Conservation (phyloP, 2,797 vertebrate genomes). For the Anniella stebbinsi region DNA sequence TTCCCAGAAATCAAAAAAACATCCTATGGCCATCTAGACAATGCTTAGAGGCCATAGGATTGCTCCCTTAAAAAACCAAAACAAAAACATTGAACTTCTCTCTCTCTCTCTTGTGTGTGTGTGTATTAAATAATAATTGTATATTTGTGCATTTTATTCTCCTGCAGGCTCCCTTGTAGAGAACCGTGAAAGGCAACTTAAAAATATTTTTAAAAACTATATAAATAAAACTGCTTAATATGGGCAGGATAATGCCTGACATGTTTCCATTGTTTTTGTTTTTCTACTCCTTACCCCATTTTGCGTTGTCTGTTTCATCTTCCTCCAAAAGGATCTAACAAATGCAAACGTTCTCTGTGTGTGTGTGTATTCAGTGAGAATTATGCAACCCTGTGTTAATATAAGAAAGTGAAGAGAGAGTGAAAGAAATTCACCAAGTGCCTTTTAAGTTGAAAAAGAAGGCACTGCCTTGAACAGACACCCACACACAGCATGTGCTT, state of each 20-base stretch:
- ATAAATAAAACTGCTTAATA: neutral
- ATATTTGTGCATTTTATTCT: no score
- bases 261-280: neutral
- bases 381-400: slow-evolving; percentile 4
- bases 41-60: no score
- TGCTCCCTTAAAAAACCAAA: no score
- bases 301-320: neutral
- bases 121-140: no score
- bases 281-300: neutral
- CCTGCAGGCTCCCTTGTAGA: no score
- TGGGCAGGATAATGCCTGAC: neutral
- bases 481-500: neutral
- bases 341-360: neutral
- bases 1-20: no score
- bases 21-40: no score
- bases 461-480: slow-evolving; percentile 11
- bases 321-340: neutral
- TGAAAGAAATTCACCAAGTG: neutral
- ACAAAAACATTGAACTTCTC: no score
- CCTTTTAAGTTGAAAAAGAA: slow-evolving; percentile 25
- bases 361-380: neutral
- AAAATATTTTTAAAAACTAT: no score
- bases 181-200: no score
- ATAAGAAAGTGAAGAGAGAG: neutral
- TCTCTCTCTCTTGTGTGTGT: no score